Percentiles rank a stretch among this genome's conserved stretches.
Evolutionary conservation across 1,140 invertebrate genomes (phyloP).

Genomic region (Orchesella cincta): DNA sequence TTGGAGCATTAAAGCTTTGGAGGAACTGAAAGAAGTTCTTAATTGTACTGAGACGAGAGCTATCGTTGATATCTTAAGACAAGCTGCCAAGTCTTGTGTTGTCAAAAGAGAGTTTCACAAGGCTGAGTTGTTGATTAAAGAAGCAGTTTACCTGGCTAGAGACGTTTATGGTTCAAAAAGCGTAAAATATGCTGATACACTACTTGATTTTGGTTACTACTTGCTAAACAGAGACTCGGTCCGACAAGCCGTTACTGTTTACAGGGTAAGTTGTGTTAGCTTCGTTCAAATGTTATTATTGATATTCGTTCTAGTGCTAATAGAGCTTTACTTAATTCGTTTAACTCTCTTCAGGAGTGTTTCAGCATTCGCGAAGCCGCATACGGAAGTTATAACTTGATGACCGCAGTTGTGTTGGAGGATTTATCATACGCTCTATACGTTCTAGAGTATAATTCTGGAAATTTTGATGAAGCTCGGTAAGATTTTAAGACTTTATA

Average conservation of each 20-base stretch:
- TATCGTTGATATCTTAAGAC: slow-evolving; percentile 75
- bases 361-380: slow-evolving; percentile 71
- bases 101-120: slow-evolving; percentile 78
- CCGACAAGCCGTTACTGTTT: slow-evolving; percentile 75
- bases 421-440: slow-evolving; percentile 89
- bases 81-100: slow-evolving; percentile 82
- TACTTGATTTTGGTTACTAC: slow-evolving; percentile 87
- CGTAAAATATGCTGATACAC: slow-evolving; percentile 77
- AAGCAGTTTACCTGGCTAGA: slow-evolving; percentile 74
- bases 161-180: slow-evolving; percentile 70
- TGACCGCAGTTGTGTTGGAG: slow-evolving; percentile 82
- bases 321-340: too few relatives aligned
- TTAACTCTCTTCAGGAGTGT: slow-evolving; percentile 69
- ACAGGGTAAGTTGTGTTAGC: slow-evolving; percentile 65
- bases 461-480: slow-evolving; percentile 76
- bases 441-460: slow-evolving; percentile 85
- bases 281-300: too few relatives aligned
- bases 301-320: slow-evolving; percentile 1
- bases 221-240: slow-evolving; percentile 85
- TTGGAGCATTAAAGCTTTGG: slow-evolving; percentile 73
- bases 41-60: slow-evolving; percentile 62
- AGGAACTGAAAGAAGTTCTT: slow-evolving; percentile 60
- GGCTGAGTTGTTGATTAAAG: slow-evolving; percentile 76
- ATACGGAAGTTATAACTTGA: slow-evolving; percentile 81
- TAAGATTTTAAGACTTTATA: too few relatives aligned